A percentile compares a stretch with the other conserved stretches of the same genome.
These are phyloP conservation scores for Zootoca vivipara DNA, from an alignment of 2,113 vertebrate species.

Conservation along the genomic window DNA sequence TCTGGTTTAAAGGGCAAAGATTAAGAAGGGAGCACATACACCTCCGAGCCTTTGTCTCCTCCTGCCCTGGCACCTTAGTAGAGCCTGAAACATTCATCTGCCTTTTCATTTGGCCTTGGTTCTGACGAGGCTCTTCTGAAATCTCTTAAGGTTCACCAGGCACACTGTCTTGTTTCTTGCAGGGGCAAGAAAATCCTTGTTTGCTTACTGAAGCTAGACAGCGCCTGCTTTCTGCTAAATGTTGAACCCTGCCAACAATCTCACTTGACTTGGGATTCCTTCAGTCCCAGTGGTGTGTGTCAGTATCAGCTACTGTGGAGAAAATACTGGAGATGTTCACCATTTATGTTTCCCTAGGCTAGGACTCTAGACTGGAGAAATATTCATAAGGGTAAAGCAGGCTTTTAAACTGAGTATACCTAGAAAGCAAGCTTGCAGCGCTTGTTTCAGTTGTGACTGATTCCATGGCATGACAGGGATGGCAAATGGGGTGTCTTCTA, in stretches of 20 bases:
- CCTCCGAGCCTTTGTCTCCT: not conserved
- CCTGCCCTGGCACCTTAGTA: not conserved
- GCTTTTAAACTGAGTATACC: not conserved
- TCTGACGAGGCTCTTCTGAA: not conserved
- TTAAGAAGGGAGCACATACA: too few relatives aligned
- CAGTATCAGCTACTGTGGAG: too few relatives aligned
- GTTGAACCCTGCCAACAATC: not conserved
- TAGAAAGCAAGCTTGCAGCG: not conserved
- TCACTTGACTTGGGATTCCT: not conserved
- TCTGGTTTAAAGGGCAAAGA: not conserved
- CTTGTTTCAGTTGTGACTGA: not conserved
- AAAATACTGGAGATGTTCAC: not conserved
- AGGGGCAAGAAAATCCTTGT: not conserved
- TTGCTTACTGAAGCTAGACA: not conserved
- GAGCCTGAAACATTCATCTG: not conserved
- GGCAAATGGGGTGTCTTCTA: too few relatives aligned
- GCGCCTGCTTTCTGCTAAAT: not conserved
- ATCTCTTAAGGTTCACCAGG: not conserved
- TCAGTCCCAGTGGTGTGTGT: not conserved
- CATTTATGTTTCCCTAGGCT: not conserved
- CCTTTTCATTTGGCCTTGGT: not conserved
- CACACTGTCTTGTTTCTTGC: not conserved
- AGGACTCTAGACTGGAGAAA: not conserved
- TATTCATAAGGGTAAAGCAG: not conserved
- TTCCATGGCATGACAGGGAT: not conserved